phyloP scores from a whole-genome alignment of 2,113 vertebrate genomes.

The Nycticebus coucang region DNA sequence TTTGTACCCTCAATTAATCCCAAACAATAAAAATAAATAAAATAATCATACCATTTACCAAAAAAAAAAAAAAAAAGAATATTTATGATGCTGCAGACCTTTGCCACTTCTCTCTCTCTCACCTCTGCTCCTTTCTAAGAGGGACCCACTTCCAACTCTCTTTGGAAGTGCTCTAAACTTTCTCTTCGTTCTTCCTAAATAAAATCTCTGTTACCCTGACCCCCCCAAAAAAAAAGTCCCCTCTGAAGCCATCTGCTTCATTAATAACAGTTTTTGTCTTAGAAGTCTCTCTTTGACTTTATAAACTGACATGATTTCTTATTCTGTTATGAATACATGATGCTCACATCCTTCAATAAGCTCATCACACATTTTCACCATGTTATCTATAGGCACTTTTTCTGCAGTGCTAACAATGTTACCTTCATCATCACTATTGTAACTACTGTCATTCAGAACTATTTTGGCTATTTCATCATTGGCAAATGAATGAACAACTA shows the following conservation, averaged over 20 bases:
- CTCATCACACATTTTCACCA: background rate
- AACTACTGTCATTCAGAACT: background rate
- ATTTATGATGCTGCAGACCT: no score
- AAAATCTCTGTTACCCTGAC: no score
- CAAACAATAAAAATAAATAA: no score
- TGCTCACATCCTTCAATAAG: no score
- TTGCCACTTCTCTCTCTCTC: no score
- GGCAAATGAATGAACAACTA: background rate
- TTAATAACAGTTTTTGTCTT: background rate
- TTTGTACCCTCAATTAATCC: no score
- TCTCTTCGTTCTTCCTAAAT: no score
- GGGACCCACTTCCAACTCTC: no score
- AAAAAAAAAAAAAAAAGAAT: no score
- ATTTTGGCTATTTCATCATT: background rate
- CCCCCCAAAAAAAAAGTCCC: background rate
- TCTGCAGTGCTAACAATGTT: background rate
- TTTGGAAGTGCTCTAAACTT: no score
- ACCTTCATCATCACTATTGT: background rate
- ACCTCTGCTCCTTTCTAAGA: no score
- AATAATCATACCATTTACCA: no score
- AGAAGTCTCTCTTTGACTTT: background rate
- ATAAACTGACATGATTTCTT: background rate
- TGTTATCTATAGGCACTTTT: background rate
- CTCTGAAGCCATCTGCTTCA: background rate
- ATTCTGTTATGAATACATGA: background rate